Evolutionary conservation across 1,140 invertebrate genomes (phyloP), one percentile per base, ranked within the genome.

Genomic region (Drosophila auraria): DNA sequence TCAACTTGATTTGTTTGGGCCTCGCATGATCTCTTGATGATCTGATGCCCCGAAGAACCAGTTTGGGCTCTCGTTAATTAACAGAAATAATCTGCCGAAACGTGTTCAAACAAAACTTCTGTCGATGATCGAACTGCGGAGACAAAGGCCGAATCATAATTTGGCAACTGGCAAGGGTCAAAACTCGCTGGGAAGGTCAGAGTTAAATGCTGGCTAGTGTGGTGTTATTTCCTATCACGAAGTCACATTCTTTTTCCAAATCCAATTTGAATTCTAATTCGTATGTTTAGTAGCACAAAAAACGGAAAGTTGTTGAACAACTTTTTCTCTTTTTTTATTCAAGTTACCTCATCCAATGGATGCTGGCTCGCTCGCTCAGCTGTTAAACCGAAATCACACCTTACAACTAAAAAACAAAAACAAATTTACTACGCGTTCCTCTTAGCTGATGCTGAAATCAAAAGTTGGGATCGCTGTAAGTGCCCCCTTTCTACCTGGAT

Each of bases 391-490:
- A 68, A 60, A 38, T 71, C 47, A 50, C 74, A 59, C 73, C 36
- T 44, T 50, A 57, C 47, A 56, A 53, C 36, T 66, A 71, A 45
- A 40, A 30, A 69, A 20, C 36, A 51, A 57, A 51, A 23, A 44
- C n/a, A 49, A 77, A 36, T 77, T 50, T 62, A 25, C 23, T 27
- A 49, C 17, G 51, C 53, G 54, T 47, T 76, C 73, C 47, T 65
- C 73, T 79, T 61, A 63, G 59, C 58, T 87, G 84, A 80, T 60
- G 73, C 63, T 87, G 84, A 87, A 87, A 87, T 89, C 83, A 87
- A 87, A 87, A 87, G 84, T 87, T 64, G 58, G 8, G n/a, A 53
- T 51, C 47, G 15, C 59, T 54, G 58, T 63, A 80, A 74, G 56
- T 60, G 63, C 74, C 40, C 23, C 33, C 62, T 20, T 25, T 54